Percentiles rank a stretch among this genome's conserved stretches.
phyloP scores from a whole-genome alignment of 2,113 vertebrate genomes.

The Cyanoderma ruficeps region DNA sequence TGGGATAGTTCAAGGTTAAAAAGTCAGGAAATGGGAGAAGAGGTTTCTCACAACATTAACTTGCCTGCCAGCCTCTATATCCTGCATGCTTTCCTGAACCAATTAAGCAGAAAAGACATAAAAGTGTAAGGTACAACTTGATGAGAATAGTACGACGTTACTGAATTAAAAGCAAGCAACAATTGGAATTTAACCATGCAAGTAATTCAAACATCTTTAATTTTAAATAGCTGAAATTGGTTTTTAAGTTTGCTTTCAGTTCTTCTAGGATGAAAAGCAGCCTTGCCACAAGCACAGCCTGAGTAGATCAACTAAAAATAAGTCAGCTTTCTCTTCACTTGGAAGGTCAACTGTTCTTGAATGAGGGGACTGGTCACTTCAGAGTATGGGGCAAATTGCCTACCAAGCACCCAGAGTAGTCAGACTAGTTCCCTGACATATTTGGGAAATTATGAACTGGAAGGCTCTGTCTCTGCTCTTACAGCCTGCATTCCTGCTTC shows the following conservation, averaged over 20 bases:
- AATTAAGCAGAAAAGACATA: constrained; percentile 22
- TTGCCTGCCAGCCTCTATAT: constrained; percentile 36
- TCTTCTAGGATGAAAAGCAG: neutral
- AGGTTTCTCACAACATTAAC: constrained; percentile 65
- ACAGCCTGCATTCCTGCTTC: constrained; percentile 9
- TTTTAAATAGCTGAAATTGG: neutral
- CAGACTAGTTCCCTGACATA: constrained; percentile 41
- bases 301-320: neutral
- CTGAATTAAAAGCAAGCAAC: neutral
- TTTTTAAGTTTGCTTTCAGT: neutral
- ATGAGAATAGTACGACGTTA: neutral
- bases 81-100: constrained; percentile 16
- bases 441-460: constrained; percentile 36
- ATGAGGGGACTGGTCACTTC: neutral
- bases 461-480: neutral
- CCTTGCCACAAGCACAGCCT: neutral
- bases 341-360: neutral
- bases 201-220: neutral
- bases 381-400: neutral
- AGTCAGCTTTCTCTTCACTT: neutral
- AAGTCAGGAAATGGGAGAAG: constrained; percentile 41
- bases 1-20: constrained; percentile 57
- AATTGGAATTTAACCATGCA: neutral
- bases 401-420: constrained; percentile 10
- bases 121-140: constrained; percentile 3